Percentiles rank a stretch among this genome's conserved stretches.
Evolutionary conservation across 2,797 vertebrate species (phyloP).

Genomic region (Danio kyathit): DNA sequence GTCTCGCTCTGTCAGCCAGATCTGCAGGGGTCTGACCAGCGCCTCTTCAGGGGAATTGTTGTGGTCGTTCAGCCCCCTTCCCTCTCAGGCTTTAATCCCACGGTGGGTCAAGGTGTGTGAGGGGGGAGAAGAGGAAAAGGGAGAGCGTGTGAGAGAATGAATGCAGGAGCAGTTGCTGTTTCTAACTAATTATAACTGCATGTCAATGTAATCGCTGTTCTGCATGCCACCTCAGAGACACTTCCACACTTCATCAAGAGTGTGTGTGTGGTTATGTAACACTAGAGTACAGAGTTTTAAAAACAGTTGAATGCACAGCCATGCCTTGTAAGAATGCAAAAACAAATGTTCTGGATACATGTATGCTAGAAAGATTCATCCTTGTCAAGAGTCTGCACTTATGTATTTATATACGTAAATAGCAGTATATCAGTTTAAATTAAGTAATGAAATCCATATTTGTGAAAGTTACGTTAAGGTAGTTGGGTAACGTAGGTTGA

Average conservation of each 20-base stretch:
- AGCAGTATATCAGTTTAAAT: too few relatives aligned
- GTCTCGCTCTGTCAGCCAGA: constrained; percentile 58
- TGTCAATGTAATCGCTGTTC: constrained; percentile 32
- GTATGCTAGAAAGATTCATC: too few relatives aligned
- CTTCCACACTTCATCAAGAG: constrained; percentile 1
- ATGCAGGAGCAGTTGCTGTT: constrained; percentile 32
- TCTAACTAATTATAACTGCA: constrained; percentile 54
- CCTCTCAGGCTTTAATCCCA: constrained; percentile 37
- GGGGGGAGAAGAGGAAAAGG: constrained; percentile 17
- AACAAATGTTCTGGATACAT: too few relatives aligned
- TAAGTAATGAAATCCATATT: too few relatives aligned
- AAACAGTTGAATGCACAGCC: too few relatives aligned
- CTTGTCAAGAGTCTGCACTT: too few relatives aligned
- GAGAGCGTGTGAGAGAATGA: constrained; percentile 4
- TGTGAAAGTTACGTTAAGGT: too few relatives aligned
- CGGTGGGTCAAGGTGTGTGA: constrained; percentile 56
- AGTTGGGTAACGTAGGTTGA: too few relatives aligned
- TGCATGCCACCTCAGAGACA: constrained; percentile 11
- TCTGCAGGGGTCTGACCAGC: constrained; percentile 56
- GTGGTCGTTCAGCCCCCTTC: constrained; percentile 48
- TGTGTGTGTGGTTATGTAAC: constrained; percentile 18
- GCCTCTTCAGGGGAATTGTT: constrained; percentile 57
- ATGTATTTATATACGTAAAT: too few relatives aligned
- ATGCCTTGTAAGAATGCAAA: too few relatives aligned
- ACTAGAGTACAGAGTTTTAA: neutral